Base-by-base conservation (phyloP, 2,113 vertebrate species). In the Synchiropus splendidus region DNA sequence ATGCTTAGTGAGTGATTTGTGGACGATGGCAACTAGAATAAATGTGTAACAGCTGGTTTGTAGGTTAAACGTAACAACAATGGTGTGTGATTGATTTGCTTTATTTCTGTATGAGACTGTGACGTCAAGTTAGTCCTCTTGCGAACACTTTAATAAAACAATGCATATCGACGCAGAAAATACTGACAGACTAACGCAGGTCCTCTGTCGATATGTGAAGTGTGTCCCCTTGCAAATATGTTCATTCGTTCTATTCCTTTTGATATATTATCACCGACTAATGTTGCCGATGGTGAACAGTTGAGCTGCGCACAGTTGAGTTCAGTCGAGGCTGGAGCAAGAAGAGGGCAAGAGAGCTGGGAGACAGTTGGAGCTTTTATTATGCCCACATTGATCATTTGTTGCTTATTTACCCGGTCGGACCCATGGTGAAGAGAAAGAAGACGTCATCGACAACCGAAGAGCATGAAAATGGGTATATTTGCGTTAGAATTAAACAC, bases 381-480 rank as follows among this genome's bases (percentile, higher is more conserved):
- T 75, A 88, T 91, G 93, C 83, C 80, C 57, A 43, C 69, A 64
- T 63, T 66, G 76, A 70, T 69, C 76, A 44, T 17, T 41, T 48
- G 71, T 72, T 81, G 76, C 51, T 74, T 72, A 63, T 71, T 46
- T 70, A 76, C 62, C 72, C 57, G 74, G 58, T 70, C 83, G 84
- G 86, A 83, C 69, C 84, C 86, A 89, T 87, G 91, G 91, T 90
- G 88, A 91, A 88, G 82, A 87, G 85, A 74, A 87, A 74, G 87
- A 87, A 78, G 84, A 85, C 72, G 64, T 78, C 83, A 54, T 60
- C 73, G 10, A 85, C 81, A 58, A 72, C 72, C 50, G 78, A 79
- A 73, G 86, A 89, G 56, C 81, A 73, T 49, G 82, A 75, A 55
- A 77, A 88, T 76, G 85, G 88, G 86, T 88, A 86, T 81, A 77